These are phyloP conservation scores for Bufo bufo DNA, from an alignment of 2,113 vertebrate species.

Conservation along the genomic window DNA sequence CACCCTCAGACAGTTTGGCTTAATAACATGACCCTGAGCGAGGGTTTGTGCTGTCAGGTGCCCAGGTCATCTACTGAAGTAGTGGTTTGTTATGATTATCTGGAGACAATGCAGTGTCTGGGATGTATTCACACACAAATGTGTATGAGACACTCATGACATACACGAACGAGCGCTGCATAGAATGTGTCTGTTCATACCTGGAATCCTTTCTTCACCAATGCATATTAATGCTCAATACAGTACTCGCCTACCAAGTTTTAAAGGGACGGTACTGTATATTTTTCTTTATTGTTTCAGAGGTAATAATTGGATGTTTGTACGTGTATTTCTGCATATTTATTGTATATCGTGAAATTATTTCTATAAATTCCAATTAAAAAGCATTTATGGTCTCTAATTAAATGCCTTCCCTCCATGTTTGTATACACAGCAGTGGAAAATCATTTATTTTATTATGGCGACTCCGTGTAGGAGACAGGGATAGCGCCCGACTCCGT, in stretches of 20 bases:
- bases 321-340: no score
- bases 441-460: no score
- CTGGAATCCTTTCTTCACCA: neutral
- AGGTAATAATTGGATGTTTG: no score
- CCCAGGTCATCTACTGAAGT: constrained; percentile 4
- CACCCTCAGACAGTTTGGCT: constrained; percentile 24
- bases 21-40: constrained; percentile 47
- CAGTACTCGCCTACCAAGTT: neutral
- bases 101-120: constrained; percentile 10
- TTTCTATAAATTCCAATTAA: no score
- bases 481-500: no score
- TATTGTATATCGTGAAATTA: no score
- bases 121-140: constrained; percentile 8
- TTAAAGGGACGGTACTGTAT: neutral
- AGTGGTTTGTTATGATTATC: constrained; percentile 28
- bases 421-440: no score
- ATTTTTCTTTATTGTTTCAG: neutral
- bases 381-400: no score
- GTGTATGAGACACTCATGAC: constrained; percentile 4
- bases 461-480: no score
- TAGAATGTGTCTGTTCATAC: neutral
- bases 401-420: no score
- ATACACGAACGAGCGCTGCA: neutral
- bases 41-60: neutral
- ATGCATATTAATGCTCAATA: neutral